Base-by-base conservation (phyloP, 2,797 vertebrate genomes). In the Thripadectes ignobilis region DNA sequence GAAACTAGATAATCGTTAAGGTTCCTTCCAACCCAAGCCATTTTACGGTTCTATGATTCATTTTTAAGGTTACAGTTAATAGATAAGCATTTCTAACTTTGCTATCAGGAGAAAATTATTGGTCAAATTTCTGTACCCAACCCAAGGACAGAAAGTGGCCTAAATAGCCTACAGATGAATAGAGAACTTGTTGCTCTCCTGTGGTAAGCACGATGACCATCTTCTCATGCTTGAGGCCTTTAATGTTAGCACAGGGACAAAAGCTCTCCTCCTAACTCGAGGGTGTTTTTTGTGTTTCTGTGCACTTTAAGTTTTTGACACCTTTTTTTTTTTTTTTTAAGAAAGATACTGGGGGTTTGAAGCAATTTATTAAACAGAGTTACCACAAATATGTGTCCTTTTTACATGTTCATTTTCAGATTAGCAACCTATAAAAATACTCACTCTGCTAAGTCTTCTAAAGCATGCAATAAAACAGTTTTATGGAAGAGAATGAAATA, bases 401-500 rank as follows among this genome's bases (percentile, higher is more conserved):
- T 92, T 90, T 67, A 93, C 12, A 0, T 67, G 51, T 52, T 52
- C 29, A 16, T 88, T 93, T 95, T 80, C 89, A 86, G 73, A 51
- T 89, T 92, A 88, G 67, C 1, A 76, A 80, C 57, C 69, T 82
- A 71, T 87, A 81, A 85, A 93, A 93, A 89, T 59, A 76, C 45
- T 73, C 57, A 63, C 34, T 68, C 59, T 91, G 43, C 12, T 55
- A 52, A 78, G 63, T 88, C 88, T 81, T 88, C 84, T 86, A 67
- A 93, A 93, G 65, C 32, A 38, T 16, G 18, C 48, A 84, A 79
- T 96, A 93, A 93, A 96, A 1, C 18, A 62, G 63, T 76, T 93
- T 94, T 93, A 79, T 71, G 52, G 57, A 92, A 81, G 71, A 88
- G 62, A 96, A 88, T 49, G 80, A 80, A 48, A 21, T 74, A 88